Evolutionary conservation across 2,888 invertebrate species (phyloP).

Genomic region (Drosophila paranaensis): DNA sequence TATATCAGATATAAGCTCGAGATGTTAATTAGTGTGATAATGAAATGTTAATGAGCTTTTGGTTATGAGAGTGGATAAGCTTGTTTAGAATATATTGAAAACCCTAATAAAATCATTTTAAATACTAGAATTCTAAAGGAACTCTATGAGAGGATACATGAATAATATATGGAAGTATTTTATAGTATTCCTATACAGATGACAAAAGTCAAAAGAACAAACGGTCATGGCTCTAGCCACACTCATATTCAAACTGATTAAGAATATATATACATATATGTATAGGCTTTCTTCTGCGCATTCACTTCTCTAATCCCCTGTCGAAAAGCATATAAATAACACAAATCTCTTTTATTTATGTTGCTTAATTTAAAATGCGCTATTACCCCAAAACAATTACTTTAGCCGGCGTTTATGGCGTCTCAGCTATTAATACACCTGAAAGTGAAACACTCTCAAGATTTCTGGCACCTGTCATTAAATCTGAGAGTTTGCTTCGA

Average conservation of each 20-base stretch:
- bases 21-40: background rate
- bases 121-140: too few relatives aligned
- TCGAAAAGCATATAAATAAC: constrained; percentile 4
- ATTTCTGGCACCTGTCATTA: constrained; percentile 62
- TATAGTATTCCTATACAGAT: too few relatives aligned
- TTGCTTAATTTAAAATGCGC: constrained; percentile 21
- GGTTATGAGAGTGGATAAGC: background rate
- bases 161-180: too few relatives aligned
- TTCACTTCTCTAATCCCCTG: background rate
- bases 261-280: background rate
- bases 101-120: too few relatives aligned
- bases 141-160: too few relatives aligned
- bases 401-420: constrained; percentile 12
- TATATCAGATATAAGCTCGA: background rate
- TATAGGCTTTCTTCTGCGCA: background rate
- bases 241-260: background rate
- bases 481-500: constrained; percentile 45
- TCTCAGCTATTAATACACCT: constrained; percentile 38
- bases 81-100: too few relatives aligned
- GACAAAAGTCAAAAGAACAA: background rate
- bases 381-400: constrained; percentile 32
- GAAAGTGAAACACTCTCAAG: constrained; percentile 49
- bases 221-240: background rate
- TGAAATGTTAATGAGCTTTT: background rate
- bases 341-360: constrained; percentile 8